Evolutionary conservation across 2,113 vertebrate species (phyloP).

Genomic region (Cnemophilus loriae): DNA sequence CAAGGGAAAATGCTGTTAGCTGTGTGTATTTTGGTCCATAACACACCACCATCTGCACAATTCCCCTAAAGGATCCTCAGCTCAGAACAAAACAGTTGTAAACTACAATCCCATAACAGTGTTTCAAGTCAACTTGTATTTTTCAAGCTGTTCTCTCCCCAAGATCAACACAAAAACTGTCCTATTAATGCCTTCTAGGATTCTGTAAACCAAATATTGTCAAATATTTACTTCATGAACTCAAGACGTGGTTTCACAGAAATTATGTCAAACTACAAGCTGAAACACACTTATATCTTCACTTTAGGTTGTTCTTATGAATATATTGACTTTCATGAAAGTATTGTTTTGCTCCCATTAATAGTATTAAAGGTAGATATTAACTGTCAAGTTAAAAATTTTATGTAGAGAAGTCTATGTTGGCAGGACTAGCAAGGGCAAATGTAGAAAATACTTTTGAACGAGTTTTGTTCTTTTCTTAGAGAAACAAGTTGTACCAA

Average conservation of each 20-base stretch:
- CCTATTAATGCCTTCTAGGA: not conserved
- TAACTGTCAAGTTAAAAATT: not conserved
- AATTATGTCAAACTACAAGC: not conserved
- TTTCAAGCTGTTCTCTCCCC: not conserved
- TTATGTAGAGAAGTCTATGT: accelerated
- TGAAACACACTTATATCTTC: not conserved
- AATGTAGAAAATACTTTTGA: not conserved
- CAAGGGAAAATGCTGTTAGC: not conserved
- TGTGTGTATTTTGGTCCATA: accelerated
- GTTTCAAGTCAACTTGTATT: not conserved
- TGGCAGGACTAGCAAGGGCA: not conserved
- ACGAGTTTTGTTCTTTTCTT: not conserved
- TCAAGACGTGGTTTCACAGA: not conserved
- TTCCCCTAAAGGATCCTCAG: not conserved
- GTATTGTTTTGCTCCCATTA: not conserved
- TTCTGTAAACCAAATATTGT: not conserved
- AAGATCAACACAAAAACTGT: not conserved
- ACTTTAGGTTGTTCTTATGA: not conserved
- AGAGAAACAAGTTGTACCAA: not conserved
- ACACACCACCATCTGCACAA: not conserved
- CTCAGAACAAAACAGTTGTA: not conserved
- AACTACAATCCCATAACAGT: not conserved
- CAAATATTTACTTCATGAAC: not conserved
- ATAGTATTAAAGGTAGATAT: not conserved
- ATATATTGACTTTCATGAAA: not conserved